Evolutionary conservation across 2,113 vertebrate genomes (phyloP), one percentile per base, ranked within the genome.

Genomic region (Anarrhichthys ocellatus): DNA sequence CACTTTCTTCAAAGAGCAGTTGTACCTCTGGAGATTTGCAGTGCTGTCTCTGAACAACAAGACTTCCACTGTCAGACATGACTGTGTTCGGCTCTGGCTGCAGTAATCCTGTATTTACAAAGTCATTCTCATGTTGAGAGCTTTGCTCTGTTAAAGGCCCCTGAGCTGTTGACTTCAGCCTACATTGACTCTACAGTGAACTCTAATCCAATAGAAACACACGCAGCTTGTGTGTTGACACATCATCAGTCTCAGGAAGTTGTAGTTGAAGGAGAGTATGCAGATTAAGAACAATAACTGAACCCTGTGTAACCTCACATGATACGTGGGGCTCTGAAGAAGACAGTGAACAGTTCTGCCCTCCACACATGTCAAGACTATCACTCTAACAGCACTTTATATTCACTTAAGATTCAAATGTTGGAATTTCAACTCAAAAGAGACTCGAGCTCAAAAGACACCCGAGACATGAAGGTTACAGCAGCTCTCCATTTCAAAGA

Each of bases 61-160:
- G 20, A 71, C 82, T 76, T 83, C 63, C 87, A 76, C 73, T 85
- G 83, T 83, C 76, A 72, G 79, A 88, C 77, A 65, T 76, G 82
- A 52, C 65, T 73, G 84, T 81, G 70, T 68, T 71, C 17, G 81
- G 82, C 71, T 81, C 50, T 38, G 24, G 79, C 80, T 76, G 63
- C 61, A 76, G 44, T 87, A 85, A 91, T 87, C 80, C 40, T 70
- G 58, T 81, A 68, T 85, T 80, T 74, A 87, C 82, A 85, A 78
- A 88, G 79, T 64, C 73, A 29, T 68, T 54, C 46, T 80, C 38
- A 64, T 68, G 76, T 80, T 75, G 58, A 76, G 58, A 87, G 82
- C 66, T 50, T 66, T 78, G 42, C 66, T 79, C 50, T 36, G 73
- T 58, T 66, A 15, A 44, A 42, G 42, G 11, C 29, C 29, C 34